phyloP scores from a whole-genome alignment of 2,113 vertebrate genomes.

The Ardeotis arabs region DNA sequence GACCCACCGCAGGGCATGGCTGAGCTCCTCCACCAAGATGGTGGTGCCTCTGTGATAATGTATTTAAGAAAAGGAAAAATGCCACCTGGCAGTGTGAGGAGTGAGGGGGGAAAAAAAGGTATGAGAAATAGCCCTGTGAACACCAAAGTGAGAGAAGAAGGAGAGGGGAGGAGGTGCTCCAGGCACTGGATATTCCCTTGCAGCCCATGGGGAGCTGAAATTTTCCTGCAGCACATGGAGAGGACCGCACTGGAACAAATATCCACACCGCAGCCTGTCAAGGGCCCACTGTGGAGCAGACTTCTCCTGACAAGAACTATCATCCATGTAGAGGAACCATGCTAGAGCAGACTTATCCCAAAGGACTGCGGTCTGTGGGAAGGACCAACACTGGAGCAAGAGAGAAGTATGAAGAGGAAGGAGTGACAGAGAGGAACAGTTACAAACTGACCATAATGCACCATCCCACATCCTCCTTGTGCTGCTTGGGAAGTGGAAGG shows the following conservation, averaged over 20 bases:
- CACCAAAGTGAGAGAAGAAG: not conserved
- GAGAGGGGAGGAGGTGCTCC: not conserved
- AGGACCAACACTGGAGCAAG: not conserved
- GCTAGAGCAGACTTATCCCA: rapidly evolving
- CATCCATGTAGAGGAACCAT: not conserved
- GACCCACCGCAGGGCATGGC: not conserved
- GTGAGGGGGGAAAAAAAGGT: too few relatives aligned
- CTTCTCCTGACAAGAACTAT: not conserved
- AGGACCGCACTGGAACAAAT: not conserved
- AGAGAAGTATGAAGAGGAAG: not conserved
- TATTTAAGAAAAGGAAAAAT: not conserved
- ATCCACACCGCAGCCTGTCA: not conserved
- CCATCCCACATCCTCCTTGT: not conserved
- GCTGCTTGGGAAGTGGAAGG: not conserved
- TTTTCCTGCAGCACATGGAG: not conserved
- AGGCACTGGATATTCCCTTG: not conserved
- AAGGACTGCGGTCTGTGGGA: not conserved
- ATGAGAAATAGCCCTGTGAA: not conserved
- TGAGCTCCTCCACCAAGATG: not conserved
- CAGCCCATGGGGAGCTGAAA: not conserved
- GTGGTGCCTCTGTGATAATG: not conserved
- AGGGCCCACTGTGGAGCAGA: not conserved
- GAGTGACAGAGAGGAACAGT: not conserved
- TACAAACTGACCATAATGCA: not conserved
- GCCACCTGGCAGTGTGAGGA: not conserved